A percentile compares a stretch with the other conserved stretches of the same genome.
Conservation (phyloP, 2,888 invertebrate species). For the Drosophila subquinaria region DNA sequence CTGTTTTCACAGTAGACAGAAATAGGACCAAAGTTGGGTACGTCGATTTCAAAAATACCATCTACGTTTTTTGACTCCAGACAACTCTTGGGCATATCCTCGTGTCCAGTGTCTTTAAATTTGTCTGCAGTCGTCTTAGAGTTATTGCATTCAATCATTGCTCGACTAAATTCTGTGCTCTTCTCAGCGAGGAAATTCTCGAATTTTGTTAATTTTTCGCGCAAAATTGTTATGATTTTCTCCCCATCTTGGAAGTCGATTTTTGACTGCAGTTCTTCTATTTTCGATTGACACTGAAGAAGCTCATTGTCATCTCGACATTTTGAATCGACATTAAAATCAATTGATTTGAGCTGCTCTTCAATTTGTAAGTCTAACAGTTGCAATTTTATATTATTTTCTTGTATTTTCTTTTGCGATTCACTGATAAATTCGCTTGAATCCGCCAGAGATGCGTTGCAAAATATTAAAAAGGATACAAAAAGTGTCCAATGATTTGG, state of each 20-base stretch:
- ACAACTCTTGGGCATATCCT: not conserved
- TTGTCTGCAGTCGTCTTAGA: not conserved
- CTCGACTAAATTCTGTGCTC: not conserved
- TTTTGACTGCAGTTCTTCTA: not conserved
- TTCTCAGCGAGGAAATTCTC: not conserved
- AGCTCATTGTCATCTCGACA: not conserved
- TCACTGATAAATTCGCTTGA: not conserved
- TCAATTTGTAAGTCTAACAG: not conserved
- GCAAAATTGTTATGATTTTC: too few relatives aligned
- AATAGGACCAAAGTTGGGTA: not conserved
- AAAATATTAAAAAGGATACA: not conserved
- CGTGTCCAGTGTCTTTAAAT: not conserved
- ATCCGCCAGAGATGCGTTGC: not conserved
- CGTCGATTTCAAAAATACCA: not conserved
- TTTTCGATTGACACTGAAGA: not conserved
- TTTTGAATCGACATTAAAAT: not conserved
- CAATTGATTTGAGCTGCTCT: not conserved
- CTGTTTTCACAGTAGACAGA: not conserved
- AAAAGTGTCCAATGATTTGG: not conserved
- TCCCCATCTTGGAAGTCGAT: not conserved
- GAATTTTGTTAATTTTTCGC: not conserved
- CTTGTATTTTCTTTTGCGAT: not conserved
- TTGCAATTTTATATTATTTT: not conserved
- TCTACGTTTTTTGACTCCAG: not conserved
- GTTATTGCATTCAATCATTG: not conserved